Evolutionary conservation across 2,797 vertebrate species (phyloP).

Genomic region (Melanotaenia pygmaea): DNA sequence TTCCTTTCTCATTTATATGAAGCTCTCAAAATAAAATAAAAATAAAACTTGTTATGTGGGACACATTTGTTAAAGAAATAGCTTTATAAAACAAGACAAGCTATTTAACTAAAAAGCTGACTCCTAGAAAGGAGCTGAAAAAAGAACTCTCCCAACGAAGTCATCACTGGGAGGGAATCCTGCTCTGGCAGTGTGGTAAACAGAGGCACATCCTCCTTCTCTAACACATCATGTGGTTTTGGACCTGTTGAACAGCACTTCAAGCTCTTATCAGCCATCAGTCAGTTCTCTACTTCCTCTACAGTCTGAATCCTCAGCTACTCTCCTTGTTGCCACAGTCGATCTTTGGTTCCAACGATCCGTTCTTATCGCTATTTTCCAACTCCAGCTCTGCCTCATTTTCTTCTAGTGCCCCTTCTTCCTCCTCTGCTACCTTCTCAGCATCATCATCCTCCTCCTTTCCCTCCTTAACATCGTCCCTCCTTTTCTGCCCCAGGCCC

Average conservation of each 20-base stretch:
- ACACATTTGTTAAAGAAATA: constrained; percentile 43
- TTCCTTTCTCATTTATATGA: constrained; percentile 24
- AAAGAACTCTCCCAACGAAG: constrained; percentile 13
- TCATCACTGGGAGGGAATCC: constrained; percentile 32
- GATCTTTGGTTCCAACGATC: constrained; percentile 46
- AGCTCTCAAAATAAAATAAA: constrained; percentile 22
- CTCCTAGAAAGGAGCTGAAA: constrained; percentile 14
- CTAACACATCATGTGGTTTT: constrained; percentile 23
- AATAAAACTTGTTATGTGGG: constrained; percentile 5
- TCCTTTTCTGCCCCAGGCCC: constrained; percentile 59
- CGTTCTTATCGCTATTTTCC: constrained; percentile 45
- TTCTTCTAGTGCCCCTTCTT: not conserved
- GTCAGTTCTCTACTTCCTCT: constrained; percentile 20
- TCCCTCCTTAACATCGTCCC: constrained; percentile 65
- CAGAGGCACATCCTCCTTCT: constrained; percentile 18
- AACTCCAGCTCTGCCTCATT: constrained; percentile 36
- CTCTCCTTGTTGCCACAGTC: constrained; percentile 26
- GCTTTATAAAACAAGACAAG: constrained; percentile 59
- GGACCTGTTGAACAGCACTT: constrained; percentile 18
- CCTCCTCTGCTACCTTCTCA: constrained; percentile 28
- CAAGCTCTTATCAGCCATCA: constrained; percentile 20
- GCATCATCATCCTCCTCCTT: constrained; percentile 14
- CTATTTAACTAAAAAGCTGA: constrained; percentile 50
- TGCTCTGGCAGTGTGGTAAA: constrained; percentile 39
- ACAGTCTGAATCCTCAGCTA: constrained; percentile 35